Percentiles rank a stretch among this genome's conserved stretches.
These are phyloP conservation scores for Neogobius melanostomus DNA, from an alignment of 2,113 vertebrate genomes.

Conservation along the genomic window DNA sequence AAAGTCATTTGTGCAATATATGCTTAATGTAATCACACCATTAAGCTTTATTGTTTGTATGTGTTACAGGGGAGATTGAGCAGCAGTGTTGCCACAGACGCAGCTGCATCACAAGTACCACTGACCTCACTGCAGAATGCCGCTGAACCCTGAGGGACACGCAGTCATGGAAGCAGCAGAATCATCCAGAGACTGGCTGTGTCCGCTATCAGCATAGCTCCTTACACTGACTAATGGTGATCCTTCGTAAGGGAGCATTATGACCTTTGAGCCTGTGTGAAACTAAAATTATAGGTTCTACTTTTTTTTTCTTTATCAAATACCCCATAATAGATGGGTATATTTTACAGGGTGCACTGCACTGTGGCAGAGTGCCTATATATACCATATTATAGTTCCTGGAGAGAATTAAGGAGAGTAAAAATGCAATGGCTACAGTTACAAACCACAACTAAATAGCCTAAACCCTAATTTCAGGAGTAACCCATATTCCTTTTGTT, in stretches of 20 bases:
- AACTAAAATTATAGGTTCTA: background rate
- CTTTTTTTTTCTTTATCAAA: background rate
- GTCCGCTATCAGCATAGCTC: conserved; percentile 33
- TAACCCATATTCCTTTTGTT: conserved; percentile 24
- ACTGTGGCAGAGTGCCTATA: too few species aligned
- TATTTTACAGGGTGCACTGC: too few species aligned
- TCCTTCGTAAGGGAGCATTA: conserved; percentile 14
- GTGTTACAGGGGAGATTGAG: conserved; percentile 24
- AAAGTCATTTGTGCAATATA: background rate
- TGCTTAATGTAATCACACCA: background rate
- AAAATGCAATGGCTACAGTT: too few species aligned
- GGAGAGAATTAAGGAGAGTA: too few species aligned
- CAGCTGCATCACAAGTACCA: conserved; percentile 53
- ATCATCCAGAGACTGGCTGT: conserved; percentile 27
- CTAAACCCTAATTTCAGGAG: conserved; percentile 14
- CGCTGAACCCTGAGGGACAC: conserved; percentile 41
- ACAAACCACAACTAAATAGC: too few species aligned
- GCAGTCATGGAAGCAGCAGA: conserved; percentile 59
- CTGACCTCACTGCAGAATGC: conserved; percentile 53
- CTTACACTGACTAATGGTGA: conserved; percentile 28
- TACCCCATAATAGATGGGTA: too few species aligned
- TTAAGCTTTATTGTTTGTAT: conserved; percentile 12
- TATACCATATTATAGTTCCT: too few species aligned
- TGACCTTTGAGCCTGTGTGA: conserved; percentile 33
- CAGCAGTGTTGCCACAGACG: conserved; percentile 42